Evolutionary conservation across 2,797 vertebrate species (phyloP), one percentile per base, ranked within the genome.

Genomic region (Alcedo quadribrachys): DNA sequence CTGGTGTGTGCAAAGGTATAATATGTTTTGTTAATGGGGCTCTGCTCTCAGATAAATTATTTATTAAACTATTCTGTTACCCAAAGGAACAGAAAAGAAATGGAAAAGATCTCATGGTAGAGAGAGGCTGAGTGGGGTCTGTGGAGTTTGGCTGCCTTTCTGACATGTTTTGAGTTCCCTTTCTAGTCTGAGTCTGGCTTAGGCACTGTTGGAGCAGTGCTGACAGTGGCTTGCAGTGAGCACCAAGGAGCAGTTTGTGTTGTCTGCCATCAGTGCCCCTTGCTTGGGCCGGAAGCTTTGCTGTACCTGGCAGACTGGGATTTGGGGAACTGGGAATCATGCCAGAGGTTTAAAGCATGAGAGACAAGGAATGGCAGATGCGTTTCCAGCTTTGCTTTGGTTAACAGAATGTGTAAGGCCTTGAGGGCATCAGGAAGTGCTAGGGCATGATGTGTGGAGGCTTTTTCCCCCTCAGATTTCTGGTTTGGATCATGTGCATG

Each of bases 1-100:
- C 22, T 55, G 0, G 0, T 60, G 0, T 30, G 32, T 53, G 43
- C 35, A 33, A 32, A 73, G 55, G 16, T 20, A 13, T 48, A 20
- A 21, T 6, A 4, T 6, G 12, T 37, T 89, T 60, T 77, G 53
- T 40, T 79, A 43, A 27, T n/a, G 55, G 53, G 17, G 6, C 17
- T 66, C 25, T 10, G 4, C 27, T 58, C 35, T 62, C 58, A 17
- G 25, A 12, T 54, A n/a, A 54, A 54, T 43, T 32, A 48, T 32
- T 33, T 54, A 14, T 76, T 63, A 46, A 58, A n/a, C 37, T 15
- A 4, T 53, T 60, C 28, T 19, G 42, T 73, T 32, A 21, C 24
- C 35, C 28, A 4, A n/a, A n/a, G n/a, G n/a, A n/a, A n/a, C n/a
- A n/a, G n/a, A n/a, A n/a, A n/a, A n/a, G n/a, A n/a, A n/a, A 2